phyloP scores from a whole-genome alignment of 2,888 invertebrate species.

The Caenorhabditis sp. region DNA sequence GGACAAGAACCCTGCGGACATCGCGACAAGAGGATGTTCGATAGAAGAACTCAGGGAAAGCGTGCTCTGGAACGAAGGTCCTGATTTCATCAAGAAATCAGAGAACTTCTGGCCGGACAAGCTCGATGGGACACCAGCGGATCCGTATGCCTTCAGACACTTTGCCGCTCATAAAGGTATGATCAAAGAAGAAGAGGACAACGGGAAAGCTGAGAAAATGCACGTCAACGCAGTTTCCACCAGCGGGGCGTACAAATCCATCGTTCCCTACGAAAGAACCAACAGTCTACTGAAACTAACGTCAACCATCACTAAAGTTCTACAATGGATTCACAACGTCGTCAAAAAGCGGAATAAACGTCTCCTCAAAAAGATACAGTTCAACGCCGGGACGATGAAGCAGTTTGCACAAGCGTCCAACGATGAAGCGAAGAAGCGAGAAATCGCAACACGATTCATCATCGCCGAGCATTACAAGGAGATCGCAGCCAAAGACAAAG shows the following conservation, averaged over 20 bases:
- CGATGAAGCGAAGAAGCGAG: not conserved
- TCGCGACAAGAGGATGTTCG: slow-evolving; percentile 1
- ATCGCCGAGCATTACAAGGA: too few species aligned
- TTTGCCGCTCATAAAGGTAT: too few species aligned
- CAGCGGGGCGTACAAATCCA: not conserved
- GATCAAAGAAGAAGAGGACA: too few species aligned
- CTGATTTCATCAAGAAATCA: not conserved
- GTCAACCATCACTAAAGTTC: not conserved
- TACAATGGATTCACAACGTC: not conserved
- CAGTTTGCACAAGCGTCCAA: too few species aligned
- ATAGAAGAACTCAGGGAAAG: too few species aligned
- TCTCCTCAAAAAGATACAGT: not conserved
- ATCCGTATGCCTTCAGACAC: not conserved
- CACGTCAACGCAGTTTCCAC: not conserved
- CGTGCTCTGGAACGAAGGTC: not conserved
- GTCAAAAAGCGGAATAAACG: not conserved
- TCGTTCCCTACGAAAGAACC: slow-evolving; percentile 1
- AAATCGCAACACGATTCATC: not conserved
- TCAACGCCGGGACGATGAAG: not conserved
- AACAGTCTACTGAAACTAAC: not conserved
- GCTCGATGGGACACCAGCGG: not conserved
- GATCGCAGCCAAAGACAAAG: too few species aligned
- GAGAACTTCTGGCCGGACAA: not conserved
- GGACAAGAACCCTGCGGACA: slow-evolving; percentile 12
- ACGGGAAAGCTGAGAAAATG: too few species aligned